Percentiles rank a stretch among this genome's conserved stretches.
Evolutionary conservation across 2,113 vertebrate genomes (phyloP).

Genomic region (Bostrychus sinensis): DNA sequence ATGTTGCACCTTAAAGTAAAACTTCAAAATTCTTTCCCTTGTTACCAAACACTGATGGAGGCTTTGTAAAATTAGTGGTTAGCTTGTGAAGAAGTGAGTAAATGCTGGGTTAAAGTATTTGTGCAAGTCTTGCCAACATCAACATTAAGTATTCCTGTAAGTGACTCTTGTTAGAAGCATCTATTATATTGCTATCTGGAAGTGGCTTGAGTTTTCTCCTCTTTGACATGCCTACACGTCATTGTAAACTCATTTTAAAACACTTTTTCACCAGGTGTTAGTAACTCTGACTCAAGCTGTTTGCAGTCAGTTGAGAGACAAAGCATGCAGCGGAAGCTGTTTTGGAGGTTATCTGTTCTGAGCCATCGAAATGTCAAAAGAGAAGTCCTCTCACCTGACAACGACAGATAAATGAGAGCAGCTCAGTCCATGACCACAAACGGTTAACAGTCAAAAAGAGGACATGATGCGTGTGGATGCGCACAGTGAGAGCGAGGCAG

Average conservation of each 20-base stretch:
- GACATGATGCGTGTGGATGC: slow-evolving; percentile 64
- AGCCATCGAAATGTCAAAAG: slow-evolving; percentile 49
- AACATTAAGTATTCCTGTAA: neutral
- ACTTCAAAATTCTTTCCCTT: neutral
- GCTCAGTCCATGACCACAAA: slow-evolving; percentile 75
- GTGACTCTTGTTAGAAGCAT: neutral
- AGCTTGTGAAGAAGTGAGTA: neutral
- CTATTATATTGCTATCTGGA: neutral
- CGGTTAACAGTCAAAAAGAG: slow-evolving; percentile 77
- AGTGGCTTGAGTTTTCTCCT: slow-evolving; percentile 3
- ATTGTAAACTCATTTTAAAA: neutral
- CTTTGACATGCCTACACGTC: neutral
- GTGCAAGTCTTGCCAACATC: slow-evolving; percentile 6
- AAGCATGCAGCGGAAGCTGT: slow-evolving; percentile 47
- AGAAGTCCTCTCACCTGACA: slow-evolving; percentile 65
- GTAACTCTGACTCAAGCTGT: slow-evolving; percentile 26
- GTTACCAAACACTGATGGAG: neutral
- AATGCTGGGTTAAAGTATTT: neutral
- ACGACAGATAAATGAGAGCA: slow-evolving; percentile 74
- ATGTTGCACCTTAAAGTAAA: neutral
- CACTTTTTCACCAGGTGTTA: neutral
- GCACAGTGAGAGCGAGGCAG: slow-evolving; percentile 37
- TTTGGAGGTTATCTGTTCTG: slow-evolving; percentile 54
- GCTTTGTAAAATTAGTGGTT: neutral
- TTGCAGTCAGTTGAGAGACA: slow-evolving; percentile 53